phyloP scores from a whole-genome alignment of 1,140 invertebrate genomes.

The Octopus sinensis region DNA sequence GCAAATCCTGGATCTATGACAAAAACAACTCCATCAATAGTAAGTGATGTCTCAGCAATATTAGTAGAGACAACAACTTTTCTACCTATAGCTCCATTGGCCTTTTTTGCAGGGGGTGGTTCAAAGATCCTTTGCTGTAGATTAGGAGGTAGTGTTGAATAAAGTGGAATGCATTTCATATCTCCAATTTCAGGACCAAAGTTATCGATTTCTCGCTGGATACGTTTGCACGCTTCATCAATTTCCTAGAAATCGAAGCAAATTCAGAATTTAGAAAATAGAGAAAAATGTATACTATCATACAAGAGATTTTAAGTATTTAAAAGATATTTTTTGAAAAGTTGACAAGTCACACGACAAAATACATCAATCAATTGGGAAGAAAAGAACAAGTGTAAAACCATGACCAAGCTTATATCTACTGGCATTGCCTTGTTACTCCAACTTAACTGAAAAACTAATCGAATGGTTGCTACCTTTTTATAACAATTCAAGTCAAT shows the following conservation, averaged over 20 bases:
- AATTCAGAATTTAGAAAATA: neutral
- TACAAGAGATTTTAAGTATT: too few species aligned
- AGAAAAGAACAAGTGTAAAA: too few species aligned
- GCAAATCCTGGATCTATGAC: constrained; percentile 99
- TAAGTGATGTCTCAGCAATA: constrained; percentile 98
- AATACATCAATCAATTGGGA: too few species aligned
- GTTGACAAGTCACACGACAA: too few species aligned
- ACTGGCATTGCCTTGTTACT: too few species aligned
- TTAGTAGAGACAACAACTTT: constrained; percentile 98
- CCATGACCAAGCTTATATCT: too few species aligned
- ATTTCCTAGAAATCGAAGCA: constrained; percentile 73
- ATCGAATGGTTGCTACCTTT: too few species aligned
- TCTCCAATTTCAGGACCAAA: constrained; percentile 94
- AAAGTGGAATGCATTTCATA: constrained; percentile 96
- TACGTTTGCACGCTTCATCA: constrained; percentile 97
- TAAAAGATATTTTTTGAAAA: too few species aligned
- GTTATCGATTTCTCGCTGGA: constrained; percentile 95
- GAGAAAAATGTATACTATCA: too few species aligned
- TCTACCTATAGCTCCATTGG: constrained; percentile 90
- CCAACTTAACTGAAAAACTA: too few species aligned
- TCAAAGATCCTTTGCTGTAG: constrained; percentile 98
- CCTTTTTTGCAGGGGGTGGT: constrained; percentile 78
- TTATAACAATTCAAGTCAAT: too few species aligned
- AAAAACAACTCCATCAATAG: constrained; percentile 99
- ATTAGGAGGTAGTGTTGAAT: constrained; percentile 96